Percentiles rank a stretch among this genome's conserved stretches.
These are phyloP conservation scores for Chrysina gloriosa DNA, from an alignment of 2,888 invertebrate genomes.

Conservation along the genomic window DNA sequence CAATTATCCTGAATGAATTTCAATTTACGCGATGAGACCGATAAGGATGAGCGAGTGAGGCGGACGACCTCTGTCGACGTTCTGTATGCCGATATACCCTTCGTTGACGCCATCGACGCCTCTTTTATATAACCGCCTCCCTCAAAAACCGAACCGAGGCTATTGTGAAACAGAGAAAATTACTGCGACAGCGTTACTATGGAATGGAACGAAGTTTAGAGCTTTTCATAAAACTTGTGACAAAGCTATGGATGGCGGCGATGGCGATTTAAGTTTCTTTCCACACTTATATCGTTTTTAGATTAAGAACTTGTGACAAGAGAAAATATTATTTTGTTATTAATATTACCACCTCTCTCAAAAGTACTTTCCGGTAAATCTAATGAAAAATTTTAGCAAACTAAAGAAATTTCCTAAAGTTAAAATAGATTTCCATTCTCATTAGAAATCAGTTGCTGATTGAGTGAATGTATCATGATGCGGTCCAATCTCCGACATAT, in stretches of 20 bases:
- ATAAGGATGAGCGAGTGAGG: conserved; percentile 54
- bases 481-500: no score
- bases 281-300: no score
- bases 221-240: not conserved
- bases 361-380: no score
- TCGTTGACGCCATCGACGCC: conserved; percentile 34
- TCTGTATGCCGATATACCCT: conserved; percentile 45
- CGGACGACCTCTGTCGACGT: conserved; percentile 46
- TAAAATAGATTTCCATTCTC: no score
- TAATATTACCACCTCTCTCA: no score
- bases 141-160: conserved; percentile 32
- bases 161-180: conserved; percentile 33
- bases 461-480: no score
- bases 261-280: no score
- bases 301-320: no score
- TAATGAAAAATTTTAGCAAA: no score
- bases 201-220: conserved; percentile 5
- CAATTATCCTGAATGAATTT: conserved; percentile 58
- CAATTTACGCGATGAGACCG: conserved; percentile 60
- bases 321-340: no score
- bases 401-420: no score
- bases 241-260: not conserved
- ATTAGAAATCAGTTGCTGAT: no score
- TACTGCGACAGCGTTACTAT: conserved; percentile 22
- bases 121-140: conserved; percentile 34